Evolutionary conservation across 1,140 invertebrate genomes (phyloP), one percentile per base, ranked within the genome.

Genomic region (Calosoma granatense): DNA sequence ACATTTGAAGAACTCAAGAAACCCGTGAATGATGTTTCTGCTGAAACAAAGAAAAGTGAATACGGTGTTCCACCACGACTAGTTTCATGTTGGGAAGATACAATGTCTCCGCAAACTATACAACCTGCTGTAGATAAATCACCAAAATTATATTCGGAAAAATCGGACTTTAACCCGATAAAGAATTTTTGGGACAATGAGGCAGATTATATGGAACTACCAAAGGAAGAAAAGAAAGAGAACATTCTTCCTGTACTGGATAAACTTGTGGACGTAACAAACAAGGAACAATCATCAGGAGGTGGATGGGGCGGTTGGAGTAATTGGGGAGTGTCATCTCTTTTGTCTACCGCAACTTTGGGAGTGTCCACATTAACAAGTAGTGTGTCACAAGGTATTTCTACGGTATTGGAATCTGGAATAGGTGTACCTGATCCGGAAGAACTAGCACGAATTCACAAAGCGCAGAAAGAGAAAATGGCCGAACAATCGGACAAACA

Each of bases 401-500:
- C 75, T 60, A 86, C 83, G 47, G 84, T 92, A 12, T 69, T 92
- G 57, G 87, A 90, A 73, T 81, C 81, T 51, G 78, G 81, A 30
- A 84, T 93, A 47, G 87, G 86, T 20, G 82, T 82, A 4, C 86
- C 88, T 20, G 80, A 88, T 66, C 86, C 88, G 14, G 82, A 84
- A 67, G 83, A 90, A 65, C 65, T 92, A 51, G 87, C 81, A 1
- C 74, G 75, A 61, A 69, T 70, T 21, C 68, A 76, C 65, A 70
- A 71, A 57, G 60, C 66, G 59, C 66, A 73, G 56, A 60, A 64
- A 56, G 61, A 63, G 54, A 56, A 51, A 53, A 23, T 39, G 43
- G 51, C 54, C 58, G 9, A 68, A 11, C 39, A 56, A 20, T 9
- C 30, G 23, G 20, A 6, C 2, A 43, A 43, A 54, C 12, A 59